Evolutionary conservation across 1,140 invertebrate genomes (phyloP), one percentile per base, ranked within the genome.

Genomic region (Cephus cinctus): DNA sequence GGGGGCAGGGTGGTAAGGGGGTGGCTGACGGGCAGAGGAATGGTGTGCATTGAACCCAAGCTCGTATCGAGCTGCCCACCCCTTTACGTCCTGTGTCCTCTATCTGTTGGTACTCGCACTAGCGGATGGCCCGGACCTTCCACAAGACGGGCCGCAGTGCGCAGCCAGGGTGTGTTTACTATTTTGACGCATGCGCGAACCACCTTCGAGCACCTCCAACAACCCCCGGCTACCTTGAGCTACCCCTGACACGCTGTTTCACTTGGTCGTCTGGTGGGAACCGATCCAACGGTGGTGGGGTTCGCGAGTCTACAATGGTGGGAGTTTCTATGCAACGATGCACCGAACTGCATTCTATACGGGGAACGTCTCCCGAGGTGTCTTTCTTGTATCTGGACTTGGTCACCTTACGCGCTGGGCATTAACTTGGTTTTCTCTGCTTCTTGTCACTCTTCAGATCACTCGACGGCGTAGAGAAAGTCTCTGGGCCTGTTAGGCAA

Each of bases 141-240:
- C 69, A 52, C 69, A 75, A 73, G 64, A 57, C 47, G 56, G 61
- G 49, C 56, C 57, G 56, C 61, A 68, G 68, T 74, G 70, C 69
- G 71, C 65, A 74, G 64, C 41, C 52, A 57, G 64, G 67, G 67
- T 69, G 68, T 72, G 66, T 73, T 72, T 72, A 74, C 69, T 61
- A 73, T 67, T 61, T 57, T 35, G 41, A 60, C 69, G 69, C 71
- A 58, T 72, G 73, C 73, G 69, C 63, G 41, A 27, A 15, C 16
- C 43, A 38, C 44, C 20, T 36, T n/a, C n/a, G n/a, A n/a, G n/a
- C 50, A 54, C 52, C 56, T 50, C 56, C 54, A 34, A 30, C 34
- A 22, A 32, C 11, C 18, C 47, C 23, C 23, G 31, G 11, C 46
- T 45, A 48, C 53, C 60, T n/a, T n/a, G n/a, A n/a, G n/a, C n/a